Evolutionary conservation across 2,888 invertebrate species (phyloP).

Genomic region (Globia sparganii): DNA sequence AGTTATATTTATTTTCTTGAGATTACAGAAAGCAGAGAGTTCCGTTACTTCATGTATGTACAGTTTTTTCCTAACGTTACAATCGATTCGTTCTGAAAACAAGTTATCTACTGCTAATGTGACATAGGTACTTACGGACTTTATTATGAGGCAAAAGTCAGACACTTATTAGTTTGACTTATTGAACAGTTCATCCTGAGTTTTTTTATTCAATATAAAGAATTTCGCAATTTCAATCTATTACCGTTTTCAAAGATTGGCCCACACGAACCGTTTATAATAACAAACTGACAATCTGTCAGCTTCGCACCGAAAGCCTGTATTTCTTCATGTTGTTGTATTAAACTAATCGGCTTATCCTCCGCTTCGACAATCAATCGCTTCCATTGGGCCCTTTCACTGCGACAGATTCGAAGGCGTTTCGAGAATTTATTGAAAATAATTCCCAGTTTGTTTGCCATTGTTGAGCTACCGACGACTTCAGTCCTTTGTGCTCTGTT

Average conservation of each 20-base stretch:
- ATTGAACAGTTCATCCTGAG: not conserved
- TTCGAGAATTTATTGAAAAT: conserved; percentile 88
- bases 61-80: not conserved
- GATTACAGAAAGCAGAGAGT: not conserved
- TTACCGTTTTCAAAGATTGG: conserved; percentile 49
- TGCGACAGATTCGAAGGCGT: conserved; percentile 84
- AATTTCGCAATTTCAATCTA: conserved; percentile 43
- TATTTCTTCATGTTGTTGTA: conserved; percentile 83
- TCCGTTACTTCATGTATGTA: not conserved
- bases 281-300: conserved; percentile 81
- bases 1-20: not conserved
- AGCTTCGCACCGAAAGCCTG: conserved; percentile 74
- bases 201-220: not conserved
- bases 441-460: conserved; percentile 89
- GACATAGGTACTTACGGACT: not conserved
- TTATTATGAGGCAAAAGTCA: not conserved
- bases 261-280: conserved; percentile 68
- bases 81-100: not conserved
- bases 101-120: not conserved
- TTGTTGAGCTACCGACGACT: conserved; percentile 86
- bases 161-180: not conserved
- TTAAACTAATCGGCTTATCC: conserved; percentile 88
- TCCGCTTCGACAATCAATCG: conserved; percentile 77
- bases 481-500: conserved; percentile 80
- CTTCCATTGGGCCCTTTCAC: conserved; percentile 80